Evolutionary conservation across 2,888 invertebrate genomes (phyloP), one percentile per base, ranked within the genome.

Genomic region (Nymphalis polychloros): DNA sequence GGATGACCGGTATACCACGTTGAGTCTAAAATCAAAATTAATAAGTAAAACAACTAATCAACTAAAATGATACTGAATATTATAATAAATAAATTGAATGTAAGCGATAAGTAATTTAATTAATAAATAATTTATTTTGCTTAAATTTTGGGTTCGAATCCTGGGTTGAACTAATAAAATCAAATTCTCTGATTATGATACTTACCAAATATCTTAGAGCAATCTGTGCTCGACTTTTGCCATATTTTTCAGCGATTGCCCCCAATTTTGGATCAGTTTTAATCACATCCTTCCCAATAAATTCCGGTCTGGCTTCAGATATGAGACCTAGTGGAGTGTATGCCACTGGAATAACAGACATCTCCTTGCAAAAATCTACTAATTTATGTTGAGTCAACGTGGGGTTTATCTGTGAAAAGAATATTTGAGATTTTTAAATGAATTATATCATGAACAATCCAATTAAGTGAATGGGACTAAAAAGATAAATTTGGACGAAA

Each of bases 381-480:
- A 97, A 79, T 71, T 95, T 93, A 73, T 94, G 94, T 78, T 97
- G 95, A 50, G 95, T 95, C 8, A 97, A 82, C 35, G 96, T 95
- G 0, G 96, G 95, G 77, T 52, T 48, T 41, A 64, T 59, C 65
- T 64, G 49, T 64, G 63, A 57, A 61, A 31, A 31, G 2, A 53
- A 17, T 0, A 27, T 53, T 31, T 31, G 27, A 6, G 27, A 31
- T 31, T 31, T 31, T 31, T 31, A 31, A 31, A 31, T 31, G 6
- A 31, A 31, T 23, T 6, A 31, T 27, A 27, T 4, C 27, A 27
- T 31, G 27, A 31, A 31, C 27, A 31, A 31, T 31, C 6, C 27
- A 5, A 31, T 6, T 6, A 31, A 31, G 27, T 6, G 5, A 27
- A 27, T 5, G 27, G 27, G 27, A 31, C 27, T 6, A 31, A 5